Evolutionary conservation across 2,113 vertebrate genomes (phyloP), one percentile per base, ranked within the genome.

Genomic region (Mus pahari): DNA sequence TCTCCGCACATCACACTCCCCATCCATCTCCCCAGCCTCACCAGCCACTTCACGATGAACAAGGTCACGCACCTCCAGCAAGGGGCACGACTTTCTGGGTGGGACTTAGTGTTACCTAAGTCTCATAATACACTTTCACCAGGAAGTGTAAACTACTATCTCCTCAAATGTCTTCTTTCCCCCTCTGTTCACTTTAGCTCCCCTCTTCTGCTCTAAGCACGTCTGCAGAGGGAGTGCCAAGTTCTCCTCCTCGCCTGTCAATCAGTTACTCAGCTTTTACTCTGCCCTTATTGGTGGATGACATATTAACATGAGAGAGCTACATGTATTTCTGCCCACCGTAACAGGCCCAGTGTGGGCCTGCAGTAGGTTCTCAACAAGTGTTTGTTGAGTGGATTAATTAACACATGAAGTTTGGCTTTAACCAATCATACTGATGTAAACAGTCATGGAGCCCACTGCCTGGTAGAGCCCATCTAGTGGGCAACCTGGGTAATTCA

Each of bases 1-100:
- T 10, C 1, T 83, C 55, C n/a, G 13, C 36, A 3, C 42, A 60
- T 83, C 55, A 42, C n/a, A 83, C 55, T 13, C 39, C n/a, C 55
- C n/a, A 62, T 39, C 24, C 36, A 28, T 62, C 22, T 83, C n/a
- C 53, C 53, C 81, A 62, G 20, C 0, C 33, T 17, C 16, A 5
- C 0, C 48, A 10, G 16, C 26, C 9, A 3, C 28, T 45, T 45
- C 3, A 1, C 31, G 8, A 1, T 0, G 0, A 73, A 33, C 66
- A 62, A 19, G 2, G 24, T 24, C 58, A 79, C 12, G 0, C 1
- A 45, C 7, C 26, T 79, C 39, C 12, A 26, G 8, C 24, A 70
- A 55, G 12, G 3, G 3, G 12, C 2, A 16, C 31, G 39, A 31
- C 4, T 14, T n/a, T 33, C 58, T 42, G 20, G 42, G 16, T 3